Evolutionary conservation across 2,113 vertebrate genomes (phyloP).

Genomic region (Melanocharis versteri): DNA sequence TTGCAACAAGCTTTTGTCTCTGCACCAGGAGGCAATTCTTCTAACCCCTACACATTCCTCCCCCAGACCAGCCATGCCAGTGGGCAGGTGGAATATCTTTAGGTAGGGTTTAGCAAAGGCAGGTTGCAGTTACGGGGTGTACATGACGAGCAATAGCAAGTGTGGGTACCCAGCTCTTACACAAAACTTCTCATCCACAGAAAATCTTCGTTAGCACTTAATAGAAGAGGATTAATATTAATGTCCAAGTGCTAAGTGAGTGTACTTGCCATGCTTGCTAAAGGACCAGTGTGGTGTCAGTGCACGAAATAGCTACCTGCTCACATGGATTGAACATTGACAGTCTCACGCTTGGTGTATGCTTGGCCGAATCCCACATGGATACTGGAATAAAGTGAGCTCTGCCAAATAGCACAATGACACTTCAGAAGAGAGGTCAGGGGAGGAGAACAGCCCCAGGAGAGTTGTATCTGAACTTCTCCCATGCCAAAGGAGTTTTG

Average conservation of each 20-base stretch:
- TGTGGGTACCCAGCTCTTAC: not conserved
- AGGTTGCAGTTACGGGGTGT: not conserved
- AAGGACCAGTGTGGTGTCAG: not conserved
- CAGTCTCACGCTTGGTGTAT: fast-evolving
- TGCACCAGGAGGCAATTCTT: not conserved
- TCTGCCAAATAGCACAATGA: not conserved
- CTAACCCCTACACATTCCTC: not conserved
- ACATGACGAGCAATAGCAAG: not conserved
- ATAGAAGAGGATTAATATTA: not conserved
- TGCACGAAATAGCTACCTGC: not conserved
- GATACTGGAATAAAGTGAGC: not conserved
- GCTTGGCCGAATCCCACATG: not conserved
- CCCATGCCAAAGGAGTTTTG: not conserved
- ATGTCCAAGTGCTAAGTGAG: not conserved
- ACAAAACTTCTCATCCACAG: not conserved
- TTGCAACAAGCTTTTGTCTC: not conserved
- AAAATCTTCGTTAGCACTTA: not conserved
- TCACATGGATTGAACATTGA: not conserved
- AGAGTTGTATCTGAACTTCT: not conserved
- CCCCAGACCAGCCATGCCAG: not conserved
- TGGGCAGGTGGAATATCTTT: not conserved
- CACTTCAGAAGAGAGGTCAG: not conserved
- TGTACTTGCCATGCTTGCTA: not conserved
- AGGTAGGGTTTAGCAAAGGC: not conserved
- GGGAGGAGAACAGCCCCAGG: not conserved